A percentile compares a stretch with the other conserved stretches of the same genome.
Evolutionary conservation across 2,888 invertebrate genomes (phyloP).

Genomic region (Tipula vernalis): DNA sequence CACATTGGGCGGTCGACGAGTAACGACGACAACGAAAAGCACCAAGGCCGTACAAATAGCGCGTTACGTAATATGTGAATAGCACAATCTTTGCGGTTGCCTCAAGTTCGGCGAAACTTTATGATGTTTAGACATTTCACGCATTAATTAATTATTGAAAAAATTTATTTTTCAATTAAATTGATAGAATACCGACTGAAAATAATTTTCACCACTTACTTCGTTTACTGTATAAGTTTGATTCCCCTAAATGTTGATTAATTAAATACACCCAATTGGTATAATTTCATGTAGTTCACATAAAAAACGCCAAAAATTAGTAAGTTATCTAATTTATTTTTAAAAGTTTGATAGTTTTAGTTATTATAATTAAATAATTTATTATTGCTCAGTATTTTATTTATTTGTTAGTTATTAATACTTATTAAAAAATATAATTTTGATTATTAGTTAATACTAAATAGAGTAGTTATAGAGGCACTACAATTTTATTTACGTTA

Average conservation of each 20-base stretch:
- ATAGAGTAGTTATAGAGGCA: background rate
- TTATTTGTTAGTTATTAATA: background rate
- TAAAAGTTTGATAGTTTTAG: too few relatives aligned
- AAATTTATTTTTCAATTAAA: too few relatives aligned
- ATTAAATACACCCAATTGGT: background rate
- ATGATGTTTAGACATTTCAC: too few relatives aligned
- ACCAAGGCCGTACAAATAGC: too few relatives aligned
- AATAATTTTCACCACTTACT: background rate
- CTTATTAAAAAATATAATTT: background rate
- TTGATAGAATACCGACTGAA: too few relatives aligned
- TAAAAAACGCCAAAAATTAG: background rate
- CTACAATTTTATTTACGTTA: background rate
- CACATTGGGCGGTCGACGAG: too few relatives aligned
- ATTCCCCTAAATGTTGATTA: background rate
- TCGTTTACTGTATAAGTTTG: background rate
- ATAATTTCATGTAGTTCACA: background rate
- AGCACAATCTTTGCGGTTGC: too few relatives aligned
- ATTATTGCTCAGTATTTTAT: background rate
- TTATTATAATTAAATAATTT: background rate
- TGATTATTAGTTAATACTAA: background rate
- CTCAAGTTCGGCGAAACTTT: too few relatives aligned
- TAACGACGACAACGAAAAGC: too few relatives aligned
- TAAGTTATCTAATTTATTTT: background rate
- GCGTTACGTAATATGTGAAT: too few relatives aligned
- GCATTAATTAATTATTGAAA: too few relatives aligned